Base-by-base conservation (phyloP, 2,888 invertebrate genomes). In the Leucophenga maculata region DNA sequence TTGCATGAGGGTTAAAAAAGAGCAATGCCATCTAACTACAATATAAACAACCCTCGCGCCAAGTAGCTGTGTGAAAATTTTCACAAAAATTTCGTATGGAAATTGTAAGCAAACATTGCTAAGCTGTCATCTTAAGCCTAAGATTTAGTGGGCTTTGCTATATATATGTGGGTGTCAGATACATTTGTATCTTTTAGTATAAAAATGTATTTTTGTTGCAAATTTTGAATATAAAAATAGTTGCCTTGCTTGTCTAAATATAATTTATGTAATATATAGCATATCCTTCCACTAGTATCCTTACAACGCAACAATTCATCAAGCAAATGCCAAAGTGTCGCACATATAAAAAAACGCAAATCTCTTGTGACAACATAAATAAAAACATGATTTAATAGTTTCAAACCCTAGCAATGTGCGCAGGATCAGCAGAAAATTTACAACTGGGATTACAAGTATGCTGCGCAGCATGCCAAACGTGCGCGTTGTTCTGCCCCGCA, bases 321-420 rank as follows among this genome's bases (percentile, higher is more conserved):
- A 39, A n/a, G n/a, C 39, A 39, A 39, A 55, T 22, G 26, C 14
- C 22, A 55, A 2, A 55, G 20, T 22, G 14, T 9, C 13, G 39
- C n/a, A 60, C 39, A 32, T 39, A 60, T 1, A 32, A 59, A n/a
- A 39, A 39, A 75, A 86, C 80, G 77, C 79, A 86, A 86, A 83
- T 86, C 86, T 81, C 78, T 77, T 86, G 79, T 81, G 84, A 83
- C 87, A 86, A 86, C 82, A 86, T 86, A 86, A 86, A 86, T 85
- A 86, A 82, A 79, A 85, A 82, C 86, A 85, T 85, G 84, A 86
- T 86, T 86, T 85, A 86, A 79, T 82, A 85, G 77, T 73, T 73
- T 75, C 74, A 39, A 39, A 39, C 39, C 74, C 68, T 73, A 72
- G 32, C 31, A 55, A 1, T n/a, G 16, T 32, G 59, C 13, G 32